Evolutionary conservation across 92 coral and sea anemone species (phyloP).

Genomic region (Virgularia gustaviana): DNA sequence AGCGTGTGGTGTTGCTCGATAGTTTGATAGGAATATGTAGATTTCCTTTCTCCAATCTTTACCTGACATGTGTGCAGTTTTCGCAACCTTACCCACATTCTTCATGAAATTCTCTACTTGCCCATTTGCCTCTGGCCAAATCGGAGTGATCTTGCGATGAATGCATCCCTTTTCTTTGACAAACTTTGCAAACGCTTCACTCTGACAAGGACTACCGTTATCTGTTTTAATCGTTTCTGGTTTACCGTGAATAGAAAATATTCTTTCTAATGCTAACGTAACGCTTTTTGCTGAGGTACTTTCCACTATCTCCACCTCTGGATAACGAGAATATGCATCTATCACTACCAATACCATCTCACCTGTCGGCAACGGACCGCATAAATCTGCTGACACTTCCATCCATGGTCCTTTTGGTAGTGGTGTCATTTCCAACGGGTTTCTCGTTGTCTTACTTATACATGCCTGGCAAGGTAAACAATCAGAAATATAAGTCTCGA

Average conservation of each 20-base stretch:
- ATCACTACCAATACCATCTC: constrained; percentile 10
- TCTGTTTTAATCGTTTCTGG: constrained; percentile 23
- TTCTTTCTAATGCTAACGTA: constrained; percentile 3
- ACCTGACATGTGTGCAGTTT: constrained; percentile 21
- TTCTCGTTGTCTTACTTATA: neutral
- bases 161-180: constrained; percentile 20
- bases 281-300: constrained; percentile 4
- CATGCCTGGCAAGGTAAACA: constrained; percentile 33
- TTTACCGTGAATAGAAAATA: constrained; percentile 29
- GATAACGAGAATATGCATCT: constrained; percentile 32
- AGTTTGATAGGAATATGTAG: constrained; percentile 9
- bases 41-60: constrained; percentile 38
- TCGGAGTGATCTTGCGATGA: constrained; percentile 28
- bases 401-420: constrained; percentile 34
- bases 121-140: constrained; percentile 41
- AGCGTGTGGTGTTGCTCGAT: constrained; percentile 37
- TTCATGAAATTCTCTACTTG: constrained; percentile 20
- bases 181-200: constrained; percentile 2
- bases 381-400: constrained; percentile 4
- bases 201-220: constrained; percentile 19
- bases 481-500: constrained; percentile 1
- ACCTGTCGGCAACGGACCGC: constrained; percentile 28
- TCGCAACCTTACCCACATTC: constrained; percentile 34
- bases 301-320: constrained; percentile 17
- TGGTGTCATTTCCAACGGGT: constrained; percentile 22